Base-by-base conservation (phyloP, 2,888 invertebrate species). In the Drosophila colorata region DNA sequence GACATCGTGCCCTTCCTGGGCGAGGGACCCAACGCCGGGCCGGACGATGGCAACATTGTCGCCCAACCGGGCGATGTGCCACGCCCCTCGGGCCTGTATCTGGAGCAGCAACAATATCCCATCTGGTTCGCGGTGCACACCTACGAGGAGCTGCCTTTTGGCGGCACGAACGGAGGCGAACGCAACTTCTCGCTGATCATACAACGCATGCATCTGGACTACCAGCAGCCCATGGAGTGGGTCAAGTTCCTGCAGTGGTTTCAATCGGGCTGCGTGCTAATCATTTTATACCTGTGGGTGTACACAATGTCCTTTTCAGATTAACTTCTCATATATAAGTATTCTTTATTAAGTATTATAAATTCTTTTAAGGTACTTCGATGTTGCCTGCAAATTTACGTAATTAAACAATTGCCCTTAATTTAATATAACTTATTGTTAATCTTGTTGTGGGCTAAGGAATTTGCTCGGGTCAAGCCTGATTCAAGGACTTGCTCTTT, bases 1-100 rank as follows among this genome's bases (percentile, higher is more conserved):
- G 83, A 87, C 16, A 59, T 83, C 0, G 5, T 85, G 4, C 69
- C 86, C 0, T 67, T 84, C 5, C 16, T 64, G 4, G 53, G 55
- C 25, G 72, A 77, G 1, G 77, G 82, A n/a, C 77, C 83, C 5
- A 13, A 47, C 7, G 48, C 31, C 14, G 9, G 5, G 0, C n/a
- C 37, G 0, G 23, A 25, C 5, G 65, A 49, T 5, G 16, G 1
- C 1, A 9, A 57, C 1, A n/a, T 57, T 5, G 5, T 61, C 7
- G 69, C 74, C 4, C 66, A 72, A 33, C 84, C 87, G 0, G 63
- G 52, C 1, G 8, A 46, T 28, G 82, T 87, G 18, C 46, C 65
- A 2, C 82, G 85, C 0, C 79, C 82, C 1, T 13, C 65, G 2
- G 85, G 81, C 2, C 7, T 85, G 1, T 65, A 72, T 13, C 20